A percentile compares a stretch with the other conserved stretches of the same genome.
phyloP scores from a whole-genome alignment of 2,113 vertebrate genomes.

The Phyllostomus hastatus region DNA sequence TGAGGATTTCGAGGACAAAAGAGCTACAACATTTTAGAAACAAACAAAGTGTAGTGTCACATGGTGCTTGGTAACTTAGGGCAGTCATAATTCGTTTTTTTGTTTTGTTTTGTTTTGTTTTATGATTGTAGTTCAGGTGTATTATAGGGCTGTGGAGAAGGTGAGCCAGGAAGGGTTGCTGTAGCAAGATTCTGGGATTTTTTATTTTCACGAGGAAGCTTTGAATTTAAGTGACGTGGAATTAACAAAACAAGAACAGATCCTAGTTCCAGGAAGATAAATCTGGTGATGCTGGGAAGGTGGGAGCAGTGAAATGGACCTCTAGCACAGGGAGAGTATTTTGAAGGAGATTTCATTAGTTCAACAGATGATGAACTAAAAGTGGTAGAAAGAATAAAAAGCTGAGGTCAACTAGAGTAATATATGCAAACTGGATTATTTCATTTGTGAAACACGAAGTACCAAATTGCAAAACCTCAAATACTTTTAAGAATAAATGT shows the following conservation, averaged over 20 bases:
- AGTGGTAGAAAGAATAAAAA: background rate
- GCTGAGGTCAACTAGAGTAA: background rate
- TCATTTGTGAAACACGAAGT: conserved; percentile 18
- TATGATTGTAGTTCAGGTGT: background rate
- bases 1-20: background rate
- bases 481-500: conserved; percentile 12
- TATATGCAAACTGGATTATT: conserved; percentile 15
- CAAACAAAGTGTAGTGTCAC: background rate
- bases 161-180: background rate
- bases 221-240: background rate
- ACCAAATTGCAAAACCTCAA: background rate
- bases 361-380: background rate
- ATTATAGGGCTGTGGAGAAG: background rate
- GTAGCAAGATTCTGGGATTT: background rate
- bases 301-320: background rate
- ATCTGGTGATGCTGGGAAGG: background rate
- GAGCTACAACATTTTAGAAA: background rate
- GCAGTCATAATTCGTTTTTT: background rate
- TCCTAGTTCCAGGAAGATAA: background rate
- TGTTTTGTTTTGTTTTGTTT: no score
- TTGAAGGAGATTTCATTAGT: background rate
- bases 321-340: background rate
- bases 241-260: background rate
- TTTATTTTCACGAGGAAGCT: background rate
- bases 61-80: background rate